phyloP scores from a whole-genome alignment of 2,888 invertebrate species.

The Harpalus rufipes region DNA sequence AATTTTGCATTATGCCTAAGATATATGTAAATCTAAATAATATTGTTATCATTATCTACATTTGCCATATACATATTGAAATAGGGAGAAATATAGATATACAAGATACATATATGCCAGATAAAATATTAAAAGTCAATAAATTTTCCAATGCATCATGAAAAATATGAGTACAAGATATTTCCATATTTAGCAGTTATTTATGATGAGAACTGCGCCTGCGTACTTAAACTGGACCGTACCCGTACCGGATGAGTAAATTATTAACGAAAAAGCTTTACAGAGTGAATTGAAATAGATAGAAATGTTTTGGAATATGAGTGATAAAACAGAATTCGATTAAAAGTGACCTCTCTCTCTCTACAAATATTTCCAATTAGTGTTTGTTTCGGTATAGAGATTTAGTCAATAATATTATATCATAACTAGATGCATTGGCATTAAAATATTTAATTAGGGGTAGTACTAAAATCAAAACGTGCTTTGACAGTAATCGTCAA shows the following conservation, averaged over 20 bases:
- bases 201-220: background rate
- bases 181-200: background rate
- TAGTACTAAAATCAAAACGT: slow-evolving; percentile 25
- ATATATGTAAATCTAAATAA: no score
- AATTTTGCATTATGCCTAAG: no score
- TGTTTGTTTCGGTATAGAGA: background rate
- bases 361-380: background rate
- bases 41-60: no score
- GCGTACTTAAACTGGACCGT: background rate
- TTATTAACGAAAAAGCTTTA: slow-evolving; percentile 27
- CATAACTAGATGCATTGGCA: slow-evolving; percentile 11
- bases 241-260: background rate
- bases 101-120: background rate
- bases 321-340: slow-evolving; percentile 17
- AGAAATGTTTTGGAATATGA: slow-evolving; percentile 21
- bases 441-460: slow-evolving; percentile 28
- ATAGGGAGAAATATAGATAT: no score
- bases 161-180: slow-evolving; percentile 3
- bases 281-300: slow-evolving; percentile 29
- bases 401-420: slow-evolving; percentile 7
- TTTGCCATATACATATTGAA: no score
- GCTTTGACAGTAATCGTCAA: slow-evolving; percentile 11
- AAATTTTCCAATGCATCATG: background rate
- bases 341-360: background rate
- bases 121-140: background rate